Evolutionary conservation across 2,888 invertebrate species (phyloP), one percentile per base, ranked within the genome.

Genomic region (Melipona bicolor): DNA sequence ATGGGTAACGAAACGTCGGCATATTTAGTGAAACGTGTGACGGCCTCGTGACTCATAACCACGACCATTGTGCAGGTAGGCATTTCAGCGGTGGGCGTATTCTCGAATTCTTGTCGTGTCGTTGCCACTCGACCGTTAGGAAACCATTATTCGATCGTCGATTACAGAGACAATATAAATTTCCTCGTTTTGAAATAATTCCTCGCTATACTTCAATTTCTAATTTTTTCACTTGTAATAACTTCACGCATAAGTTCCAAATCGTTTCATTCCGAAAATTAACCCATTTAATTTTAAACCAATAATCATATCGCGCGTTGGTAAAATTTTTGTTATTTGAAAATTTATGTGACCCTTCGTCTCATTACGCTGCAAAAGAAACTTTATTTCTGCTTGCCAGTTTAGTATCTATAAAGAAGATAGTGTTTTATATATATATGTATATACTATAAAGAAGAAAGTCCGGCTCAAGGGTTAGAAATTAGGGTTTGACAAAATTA

Each of bases 81-180:
- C 80, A 87, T 89, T 87, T 86, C 70, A 77, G n/a, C 70, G 80
- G 81, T 89, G 78, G 86, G 89, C 86, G 87, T 79, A 81, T 81
- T 79, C 84, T 71, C 77, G 86, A 87, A 86, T 89, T 88, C 89
- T 77, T 81, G 76, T 78, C 85, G 79, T 80, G 76, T 83, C 81
- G 83, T 79, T 84, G 74, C 32, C 85, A 65, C 43, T 69, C 83
- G 52, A 72, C 49, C 70, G 65, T 54, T 54, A 72, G 65, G 49
- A 67, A 77, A 70, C 56, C 49, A 62, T 62, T 69, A 43, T 74
- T 74, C 70, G 52, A 32, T 24, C 56, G 19, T 71, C 71, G 56
- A 78, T 74, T 43, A 13, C 52, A 24, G 21, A 69, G 64, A 73
- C 52, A 52, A 64, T 49, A 61, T 49, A 64, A 17, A 36, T 36